Percentiles rank a stretch among this genome's conserved stretches.
Evolutionary conservation across 2,113 vertebrate species (phyloP).

Genomic region (Cheilinus undulatus): DNA sequence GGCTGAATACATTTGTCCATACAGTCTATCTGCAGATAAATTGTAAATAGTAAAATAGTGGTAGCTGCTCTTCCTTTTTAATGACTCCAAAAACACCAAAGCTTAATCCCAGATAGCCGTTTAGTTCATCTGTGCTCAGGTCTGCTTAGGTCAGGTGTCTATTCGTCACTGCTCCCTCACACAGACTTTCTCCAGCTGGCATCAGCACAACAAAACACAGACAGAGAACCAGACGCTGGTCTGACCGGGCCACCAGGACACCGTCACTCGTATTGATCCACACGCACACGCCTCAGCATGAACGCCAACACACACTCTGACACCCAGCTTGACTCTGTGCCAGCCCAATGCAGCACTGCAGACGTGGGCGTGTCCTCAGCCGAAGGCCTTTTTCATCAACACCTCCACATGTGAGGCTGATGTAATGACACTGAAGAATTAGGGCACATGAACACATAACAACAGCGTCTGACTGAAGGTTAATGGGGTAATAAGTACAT

Average conservation of each 20-base stretch:
- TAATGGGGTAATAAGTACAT: background rate
- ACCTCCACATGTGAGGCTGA: constrained; percentile 4
- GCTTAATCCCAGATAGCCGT: too few relatives aligned
- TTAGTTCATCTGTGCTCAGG: background rate
- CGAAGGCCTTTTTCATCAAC: constrained; percentile 3
- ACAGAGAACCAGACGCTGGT: background rate
- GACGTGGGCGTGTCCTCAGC: constrained; percentile 62
- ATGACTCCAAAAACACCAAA: too few relatives aligned
- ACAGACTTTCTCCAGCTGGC: background rate
- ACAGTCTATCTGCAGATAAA: too few relatives aligned
- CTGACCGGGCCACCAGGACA: background rate
- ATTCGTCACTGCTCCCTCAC: background rate
- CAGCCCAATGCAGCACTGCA: constrained; percentile 71
- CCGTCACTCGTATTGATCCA: constrained; percentile 36
- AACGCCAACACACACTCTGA: constrained; percentile 6
- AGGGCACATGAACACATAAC: background rate
- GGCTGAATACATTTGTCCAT: too few relatives aligned
- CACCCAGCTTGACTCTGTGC: constrained; percentile 54
- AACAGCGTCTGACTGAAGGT: background rate
- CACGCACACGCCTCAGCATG: background rate
- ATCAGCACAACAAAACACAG: background rate
- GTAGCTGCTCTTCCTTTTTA: too few relatives aligned
- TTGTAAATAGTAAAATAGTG: too few relatives aligned
- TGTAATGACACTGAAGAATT: background rate
- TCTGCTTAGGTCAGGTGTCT: background rate